Evolutionary conservation across 2,113 vertebrate genomes (phyloP).

Genomic region (Rhinoderma darwinii): DNA sequence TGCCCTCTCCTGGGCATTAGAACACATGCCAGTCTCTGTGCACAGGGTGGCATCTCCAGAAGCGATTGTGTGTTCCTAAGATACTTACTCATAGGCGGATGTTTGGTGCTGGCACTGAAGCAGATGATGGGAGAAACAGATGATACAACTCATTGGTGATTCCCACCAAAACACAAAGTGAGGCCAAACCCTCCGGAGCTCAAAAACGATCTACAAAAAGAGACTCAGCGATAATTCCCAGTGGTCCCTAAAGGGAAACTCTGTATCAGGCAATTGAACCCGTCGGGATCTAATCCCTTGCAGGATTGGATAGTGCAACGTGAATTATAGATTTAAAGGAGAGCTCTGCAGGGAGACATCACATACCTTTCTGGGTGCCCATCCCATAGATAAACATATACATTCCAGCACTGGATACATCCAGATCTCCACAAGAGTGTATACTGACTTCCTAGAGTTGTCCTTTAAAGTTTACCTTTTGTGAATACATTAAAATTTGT

Average conservation of each 20-base stretch:
- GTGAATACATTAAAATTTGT: too few relatives aligned
- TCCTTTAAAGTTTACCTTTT: too few relatives aligned
- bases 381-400: too few relatives aligned
- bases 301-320: not conserved
- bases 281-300: not conserved
- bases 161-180: not conserved
- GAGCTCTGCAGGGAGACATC: not conserved
- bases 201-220: not conserved
- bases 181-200: not conserved
- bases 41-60: constrained; percentile 11
- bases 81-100: not conserved
- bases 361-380: not conserved
- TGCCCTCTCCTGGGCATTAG: not conserved
- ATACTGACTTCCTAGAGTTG: too few relatives aligned
- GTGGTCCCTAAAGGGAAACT: not conserved
- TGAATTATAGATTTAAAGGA: not conserved
- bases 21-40: not conserved
- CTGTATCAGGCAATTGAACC: not conserved
- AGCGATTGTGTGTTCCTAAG: too few relatives aligned
- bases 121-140: not conserved
- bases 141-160: not conserved
- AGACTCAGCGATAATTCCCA: not conserved
- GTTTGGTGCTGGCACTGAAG: not conserved
- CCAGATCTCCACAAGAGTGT: too few relatives aligned
- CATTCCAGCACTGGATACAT: too few relatives aligned